Conservation (phyloP, 2,888 invertebrate species). For the Darwinula stevensoni region DNA sequence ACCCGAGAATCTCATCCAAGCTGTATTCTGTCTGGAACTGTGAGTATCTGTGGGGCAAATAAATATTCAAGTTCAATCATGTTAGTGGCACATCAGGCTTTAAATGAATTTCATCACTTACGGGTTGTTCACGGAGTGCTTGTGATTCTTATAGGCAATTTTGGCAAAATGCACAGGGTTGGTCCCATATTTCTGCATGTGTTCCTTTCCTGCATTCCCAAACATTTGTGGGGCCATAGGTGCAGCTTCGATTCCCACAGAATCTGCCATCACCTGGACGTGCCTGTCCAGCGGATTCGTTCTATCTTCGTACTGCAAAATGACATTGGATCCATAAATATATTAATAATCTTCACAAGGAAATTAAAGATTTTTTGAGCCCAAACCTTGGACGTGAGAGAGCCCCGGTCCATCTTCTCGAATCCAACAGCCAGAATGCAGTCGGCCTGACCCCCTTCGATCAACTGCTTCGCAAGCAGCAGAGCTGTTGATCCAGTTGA, state of each 20-base stretch:
- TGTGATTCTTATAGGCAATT: slow-evolving; percentile 91
- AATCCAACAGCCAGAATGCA: slow-evolving; percentile 82
- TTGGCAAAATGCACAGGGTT: slow-evolving; percentile 79
- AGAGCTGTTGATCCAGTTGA: slow-evolving; percentile 85
- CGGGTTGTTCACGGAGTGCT: slow-evolving; percentile 86
- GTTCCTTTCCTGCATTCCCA: slow-evolving; percentile 81
- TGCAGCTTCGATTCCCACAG: slow-evolving; percentile 43
- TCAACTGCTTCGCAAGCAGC: slow-evolving; percentile 58
- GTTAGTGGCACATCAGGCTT: slow-evolving; percentile 1
- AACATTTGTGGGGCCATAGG: slow-evolving; percentile 86
- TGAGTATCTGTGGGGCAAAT: slow-evolving; percentile 29
- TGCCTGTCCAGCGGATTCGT: slow-evolving; percentile 71
- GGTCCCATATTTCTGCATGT: slow-evolving; percentile 85
- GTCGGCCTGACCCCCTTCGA: slow-evolving; percentile 61
- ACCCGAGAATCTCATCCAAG: slow-evolving; percentile 58
- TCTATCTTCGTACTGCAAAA: slow-evolving; percentile 34
- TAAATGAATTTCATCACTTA: slow-evolving; percentile 21
- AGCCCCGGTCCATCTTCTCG: slow-evolving; percentile 91
- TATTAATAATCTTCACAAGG: slow-evolving; percentile 4
- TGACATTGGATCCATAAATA: slow-evolving; percentile 1
- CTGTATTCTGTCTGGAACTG: slow-evolving; percentile 78
- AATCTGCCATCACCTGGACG: slow-evolving; percentile 49
- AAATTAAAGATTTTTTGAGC: neutral
- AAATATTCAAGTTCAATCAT: slow-evolving; percentile 4
- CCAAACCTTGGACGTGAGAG: too few species aligned